Conservation (phyloP, 2,888 invertebrate genomes). For the Diarsia brunnea region DNA sequence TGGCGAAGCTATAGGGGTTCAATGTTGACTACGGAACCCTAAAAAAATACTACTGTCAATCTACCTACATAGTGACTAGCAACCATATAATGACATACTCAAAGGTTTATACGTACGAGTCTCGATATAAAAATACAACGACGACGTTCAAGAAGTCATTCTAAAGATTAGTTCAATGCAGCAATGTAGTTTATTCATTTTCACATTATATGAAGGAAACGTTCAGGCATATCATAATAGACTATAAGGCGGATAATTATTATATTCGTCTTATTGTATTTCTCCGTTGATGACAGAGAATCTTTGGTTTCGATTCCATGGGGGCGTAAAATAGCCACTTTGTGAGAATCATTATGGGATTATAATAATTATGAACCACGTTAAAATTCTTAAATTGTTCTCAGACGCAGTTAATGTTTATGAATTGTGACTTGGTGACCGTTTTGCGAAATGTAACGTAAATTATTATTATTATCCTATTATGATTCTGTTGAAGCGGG, state of each 20-base stretch:
- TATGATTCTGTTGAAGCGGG: no score
- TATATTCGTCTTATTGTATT: neutral
- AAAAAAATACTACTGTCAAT: neutral
- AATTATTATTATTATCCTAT: no score
- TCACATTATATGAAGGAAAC: neutral
- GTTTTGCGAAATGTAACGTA: no score
- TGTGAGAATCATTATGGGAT: no score
- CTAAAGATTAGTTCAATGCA: neutral
- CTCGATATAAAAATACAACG: neutral
- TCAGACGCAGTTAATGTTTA: no score
- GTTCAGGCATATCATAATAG: neutral
- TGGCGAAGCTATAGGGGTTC: no score
- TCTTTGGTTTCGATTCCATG: neutral
- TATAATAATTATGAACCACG: no score
- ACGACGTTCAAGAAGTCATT: neutral
- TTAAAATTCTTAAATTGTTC: no score
- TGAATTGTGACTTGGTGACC: no score
- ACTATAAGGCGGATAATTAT: no score
- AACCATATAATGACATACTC: neutral
- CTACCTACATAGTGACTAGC: neutral
- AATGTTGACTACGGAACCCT: no score
- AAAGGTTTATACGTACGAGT: neutral
- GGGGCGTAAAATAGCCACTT: no score
- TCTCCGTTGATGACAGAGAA: neutral
- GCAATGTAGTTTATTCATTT: neutral